phyloP scores from a whole-genome alignment of 2,113 vertebrate genomes.

The Hyaena hyaena region DNA sequence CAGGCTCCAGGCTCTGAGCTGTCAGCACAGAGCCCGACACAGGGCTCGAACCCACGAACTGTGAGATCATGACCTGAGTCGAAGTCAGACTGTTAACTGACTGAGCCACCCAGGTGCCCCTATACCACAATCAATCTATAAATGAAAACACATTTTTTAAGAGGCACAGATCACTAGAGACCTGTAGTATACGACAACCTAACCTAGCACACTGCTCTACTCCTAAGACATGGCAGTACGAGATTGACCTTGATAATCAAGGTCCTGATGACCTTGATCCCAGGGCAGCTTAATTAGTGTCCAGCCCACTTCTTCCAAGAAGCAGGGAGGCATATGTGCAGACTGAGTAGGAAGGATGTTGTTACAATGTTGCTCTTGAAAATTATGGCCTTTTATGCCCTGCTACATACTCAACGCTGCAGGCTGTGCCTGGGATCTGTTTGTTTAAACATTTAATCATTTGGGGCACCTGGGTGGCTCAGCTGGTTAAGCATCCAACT shows the following conservation, averaged over 20 bases:
- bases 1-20: no score
- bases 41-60: no score
- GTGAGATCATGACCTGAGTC: no score
- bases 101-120: no score
- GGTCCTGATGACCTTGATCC: background rate
- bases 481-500: no score
- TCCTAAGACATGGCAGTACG: background rate
- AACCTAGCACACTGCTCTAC: rapidly evolving
- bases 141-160: background rate
- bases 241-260: background rate
- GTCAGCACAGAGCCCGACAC: no score
- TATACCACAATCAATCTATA: background rate
- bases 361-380: background rate
- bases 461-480: background rate
- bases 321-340: background rate
- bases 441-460: background rate
- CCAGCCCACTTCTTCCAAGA: background rate
- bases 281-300: background rate
- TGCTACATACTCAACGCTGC: rapidly evolving
- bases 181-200: rapidly evolving
- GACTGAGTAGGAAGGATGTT: background rate
- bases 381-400: background rate
- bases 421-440: background rate
- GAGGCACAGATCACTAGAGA: background rate
- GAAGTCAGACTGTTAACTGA: no score